Percentiles rank a stretch among this genome's conserved stretches.
These are phyloP conservation scores for Drosophila suboccidentalis DNA, from an alignment of 2,888 invertebrate genomes.

Conservation along the genomic window DNA sequence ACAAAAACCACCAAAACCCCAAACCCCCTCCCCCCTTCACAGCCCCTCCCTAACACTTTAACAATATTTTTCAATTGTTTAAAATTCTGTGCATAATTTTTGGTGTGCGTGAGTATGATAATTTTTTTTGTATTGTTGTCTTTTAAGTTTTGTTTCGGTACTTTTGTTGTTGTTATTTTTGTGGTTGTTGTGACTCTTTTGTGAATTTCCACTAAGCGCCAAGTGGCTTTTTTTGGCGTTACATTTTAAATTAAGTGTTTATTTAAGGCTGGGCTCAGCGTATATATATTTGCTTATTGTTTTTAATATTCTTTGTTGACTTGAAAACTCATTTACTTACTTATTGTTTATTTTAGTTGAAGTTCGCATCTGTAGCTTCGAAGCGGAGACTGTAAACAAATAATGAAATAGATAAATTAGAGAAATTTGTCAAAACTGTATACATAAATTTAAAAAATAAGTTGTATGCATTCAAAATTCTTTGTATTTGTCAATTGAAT, in stretches of 20 bases:
- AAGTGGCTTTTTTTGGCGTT: slow-evolving; percentile 62
- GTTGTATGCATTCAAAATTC: too few relatives aligned
- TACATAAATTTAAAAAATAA: not conserved
- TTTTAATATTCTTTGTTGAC: slow-evolving; percentile 24
- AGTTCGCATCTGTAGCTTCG: slow-evolving; percentile 37
- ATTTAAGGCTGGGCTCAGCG: slow-evolving; percentile 44
- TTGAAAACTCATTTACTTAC: slow-evolving; percentile 47
- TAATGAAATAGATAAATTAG: slow-evolving; percentile 5
- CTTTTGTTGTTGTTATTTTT: slow-evolving; percentile 16
- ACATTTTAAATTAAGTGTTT: slow-evolving; percentile 77
- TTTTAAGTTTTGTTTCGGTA: not conserved
- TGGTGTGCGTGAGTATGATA: slow-evolving; percentile 55
- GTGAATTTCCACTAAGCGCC: slow-evolving; percentile 58
- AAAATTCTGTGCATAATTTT: slow-evolving; percentile 63
- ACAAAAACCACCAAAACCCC: not conserved
- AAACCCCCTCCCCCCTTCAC: not conserved
- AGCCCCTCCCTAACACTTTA: not conserved
- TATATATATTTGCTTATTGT: slow-evolving; percentile 8
- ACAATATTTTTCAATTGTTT: slow-evolving; percentile 71
- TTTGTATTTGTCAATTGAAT: too few relatives aligned
- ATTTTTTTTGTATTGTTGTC: slow-evolving; percentile 33
- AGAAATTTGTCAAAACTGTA: not conserved
- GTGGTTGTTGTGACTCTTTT: slow-evolving; percentile 19
- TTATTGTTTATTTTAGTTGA: slow-evolving; percentile 56
- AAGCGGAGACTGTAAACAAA: slow-evolving; percentile 43